These are phyloP conservation scores for Macrostomum lignano DNA, from an alignment of 1,140 invertebrate species.

Conservation along the genomic window DNA sequence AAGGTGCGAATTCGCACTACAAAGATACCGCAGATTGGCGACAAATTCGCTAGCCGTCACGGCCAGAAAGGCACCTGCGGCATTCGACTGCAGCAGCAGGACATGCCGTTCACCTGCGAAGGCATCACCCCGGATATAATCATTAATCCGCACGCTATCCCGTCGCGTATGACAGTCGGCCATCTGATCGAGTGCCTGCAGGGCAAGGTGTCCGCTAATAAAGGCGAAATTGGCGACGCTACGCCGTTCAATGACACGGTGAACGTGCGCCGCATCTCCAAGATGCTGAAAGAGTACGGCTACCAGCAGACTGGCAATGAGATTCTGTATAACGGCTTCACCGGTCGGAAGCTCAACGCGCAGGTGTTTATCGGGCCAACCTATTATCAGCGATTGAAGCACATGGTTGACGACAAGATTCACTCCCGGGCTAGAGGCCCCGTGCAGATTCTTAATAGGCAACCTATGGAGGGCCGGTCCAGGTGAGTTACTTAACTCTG, in stretches of 20 bases:
- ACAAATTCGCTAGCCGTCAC: conserved; percentile 90
- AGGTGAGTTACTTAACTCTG: too few relatives aligned
- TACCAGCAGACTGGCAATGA: conserved; percentile 86
- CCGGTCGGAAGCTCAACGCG: conserved; percentile 77
- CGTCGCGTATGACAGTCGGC: conserved; percentile 97
- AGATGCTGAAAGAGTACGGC: conserved; percentile 72
- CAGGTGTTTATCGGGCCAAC: conserved; percentile 71
- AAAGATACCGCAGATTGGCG: conserved; percentile 86
- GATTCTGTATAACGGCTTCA: conserved; percentile 62
- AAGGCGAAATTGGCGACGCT: conserved; percentile 88
- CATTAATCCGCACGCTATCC: conserved; percentile 94
- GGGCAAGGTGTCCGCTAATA: conserved; percentile 37
- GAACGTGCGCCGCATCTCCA: conserved; percentile 93
- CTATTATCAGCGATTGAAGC: conserved; percentile 73
- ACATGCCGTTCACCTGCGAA: conserved; percentile 92
- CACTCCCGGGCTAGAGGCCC: conserved; percentile 46
- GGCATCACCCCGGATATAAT: conserved; percentile 93
- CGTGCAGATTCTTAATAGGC: conserved; percentile 78
- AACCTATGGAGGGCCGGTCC: conserved; percentile 97
- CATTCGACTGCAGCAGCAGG: conserved; percentile 81
- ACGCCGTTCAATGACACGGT: conserved; percentile 96
- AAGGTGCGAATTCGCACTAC: conserved; percentile 91
- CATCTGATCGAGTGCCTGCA: conserved; percentile 98
- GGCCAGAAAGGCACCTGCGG: conserved; percentile 97
- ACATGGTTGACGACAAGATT: conserved; percentile 71